Percentiles rank a stretch among this genome's conserved stretches.
These are phyloP conservation scores for Sisyra nigra DNA, from an alignment of 2,888 invertebrate species.

Conservation along the genomic window DNA sequence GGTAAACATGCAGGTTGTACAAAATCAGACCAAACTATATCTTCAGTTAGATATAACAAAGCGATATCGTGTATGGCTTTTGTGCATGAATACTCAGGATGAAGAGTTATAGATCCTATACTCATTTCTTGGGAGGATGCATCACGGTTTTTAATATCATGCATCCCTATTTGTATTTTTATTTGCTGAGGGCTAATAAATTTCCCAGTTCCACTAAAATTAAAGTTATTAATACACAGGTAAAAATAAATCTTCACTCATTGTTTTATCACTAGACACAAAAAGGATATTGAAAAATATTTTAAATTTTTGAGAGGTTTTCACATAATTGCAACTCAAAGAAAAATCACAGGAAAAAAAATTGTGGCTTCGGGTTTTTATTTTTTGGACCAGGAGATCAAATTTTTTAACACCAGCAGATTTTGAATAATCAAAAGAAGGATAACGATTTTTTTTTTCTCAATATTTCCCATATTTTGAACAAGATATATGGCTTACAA, in stretches of 20 bases:
- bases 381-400: too few species aligned
- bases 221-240: neutral
- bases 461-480: too few species aligned
- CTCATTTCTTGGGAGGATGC: slow-evolving; percentile 24
- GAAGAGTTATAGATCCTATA: slow-evolving; percentile 41
- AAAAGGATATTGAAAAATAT: too few species aligned
- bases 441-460: too few species aligned
- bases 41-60: slow-evolving; percentile 46
- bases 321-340: too few species aligned
- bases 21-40: slow-evolving; percentile 49
- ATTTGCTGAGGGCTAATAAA: slow-evolving; percentile 36
- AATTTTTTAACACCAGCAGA: too few species aligned
- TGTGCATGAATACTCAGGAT: slow-evolving; percentile 57
- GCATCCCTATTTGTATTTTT: slow-evolving; percentile 51
- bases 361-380: too few species aligned
- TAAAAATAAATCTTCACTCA: neutral
- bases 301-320: too few species aligned
- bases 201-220: slow-evolving; percentile 4
- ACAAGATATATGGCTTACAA: too few species aligned
- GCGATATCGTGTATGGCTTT: slow-evolving; percentile 53
- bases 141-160: slow-evolving; percentile 42
- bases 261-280: too few species aligned
- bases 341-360: too few species aligned
- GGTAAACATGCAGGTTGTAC: slow-evolving; percentile 68
- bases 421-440: too few species aligned